Conservation (phyloP, 2,113 vertebrate species). For the Tor tambroides region DNA sequence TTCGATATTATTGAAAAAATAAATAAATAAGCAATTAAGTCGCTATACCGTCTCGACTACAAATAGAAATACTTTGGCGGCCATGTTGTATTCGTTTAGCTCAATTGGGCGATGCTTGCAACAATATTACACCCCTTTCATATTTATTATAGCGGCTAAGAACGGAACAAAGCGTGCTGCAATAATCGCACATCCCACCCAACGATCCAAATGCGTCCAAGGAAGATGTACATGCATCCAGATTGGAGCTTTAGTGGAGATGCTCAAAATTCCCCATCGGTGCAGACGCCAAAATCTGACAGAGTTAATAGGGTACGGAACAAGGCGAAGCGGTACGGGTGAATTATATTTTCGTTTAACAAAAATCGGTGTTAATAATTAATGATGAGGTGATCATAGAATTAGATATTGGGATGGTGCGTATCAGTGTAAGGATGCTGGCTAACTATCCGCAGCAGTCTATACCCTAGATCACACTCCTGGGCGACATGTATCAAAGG, state of each 20-base stretch:
- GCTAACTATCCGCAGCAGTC: conserved; percentile 19
- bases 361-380: neutral
- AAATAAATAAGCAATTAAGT: neutral
- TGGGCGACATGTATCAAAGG: conserved; percentile 34
- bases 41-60: neutral
- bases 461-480: conserved; percentile 20
- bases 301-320: neutral
- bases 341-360: neutral
- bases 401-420: conserved; percentile 16
- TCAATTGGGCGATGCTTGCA: neutral
- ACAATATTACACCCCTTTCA: conserved; percentile 24
- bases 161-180: conserved; percentile 17
- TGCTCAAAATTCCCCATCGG: conserved; percentile 5
- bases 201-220: conserved; percentile 10
- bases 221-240: neutral
- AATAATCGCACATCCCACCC: conserved; percentile 19
- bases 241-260: neutral
- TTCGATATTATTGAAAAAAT: neutral
- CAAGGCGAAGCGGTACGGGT: neutral
- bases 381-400: conserved; percentile 20
- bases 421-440: conserved; percentile 10
- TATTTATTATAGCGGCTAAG: neutral
- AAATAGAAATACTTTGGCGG: conserved; percentile 32
- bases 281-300: neutral
- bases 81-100: conserved; percentile 35